Evolutionary conservation across 2,797 vertebrate genomes (phyloP), one percentile per base, ranked within the genome.

Genomic region (Xyrichtys novacula): DNA sequence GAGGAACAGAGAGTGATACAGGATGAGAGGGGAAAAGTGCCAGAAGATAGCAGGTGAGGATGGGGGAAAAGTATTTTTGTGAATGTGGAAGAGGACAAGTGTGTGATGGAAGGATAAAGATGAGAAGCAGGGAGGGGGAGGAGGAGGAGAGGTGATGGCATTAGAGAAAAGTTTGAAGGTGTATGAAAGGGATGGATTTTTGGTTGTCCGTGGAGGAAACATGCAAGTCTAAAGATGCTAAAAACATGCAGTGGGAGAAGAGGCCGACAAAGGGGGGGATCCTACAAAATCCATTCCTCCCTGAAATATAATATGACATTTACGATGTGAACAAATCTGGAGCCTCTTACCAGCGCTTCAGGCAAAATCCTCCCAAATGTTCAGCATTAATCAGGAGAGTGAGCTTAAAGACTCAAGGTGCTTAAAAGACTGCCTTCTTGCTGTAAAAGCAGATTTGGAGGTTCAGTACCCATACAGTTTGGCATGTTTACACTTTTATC

Each of bases 351-450:
- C 53, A 73, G 66, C 2, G 47, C 78, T 82, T 76, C 57, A 73
- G 73, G 81, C 78, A 42, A 76, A 89, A 86, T 77, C 84, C 77
- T 76, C 54, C 79, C 65, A 79, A 84, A 78, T 79, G 71, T 83
- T 83, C 11, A 0, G 58, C 70, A 75, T 80, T 85, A 81, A 89
- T 86, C 79, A 86, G 61, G 43, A 80, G 66, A 68, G 68, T 46
- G 40, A 72, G 80, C 70, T 70, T 65, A 67, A 74, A 80, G 76
- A 74, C 63, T 71, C 53, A 57, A 73, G 62, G 76, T 85, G 58
- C 75, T 80, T 67, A 54, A 81, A 59, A 70, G 69, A 71, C 68
- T 15, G n/a, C 31, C 25, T 74, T 65, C 38, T 42, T 72, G 54
- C 72, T 19, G 71, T 42, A 52, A 70, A 85, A 49, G 48, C 54